Evolutionary conservation across 1,140 invertebrate genomes (phyloP).

Genomic region (Polypedilum vanderplanki): DNA sequence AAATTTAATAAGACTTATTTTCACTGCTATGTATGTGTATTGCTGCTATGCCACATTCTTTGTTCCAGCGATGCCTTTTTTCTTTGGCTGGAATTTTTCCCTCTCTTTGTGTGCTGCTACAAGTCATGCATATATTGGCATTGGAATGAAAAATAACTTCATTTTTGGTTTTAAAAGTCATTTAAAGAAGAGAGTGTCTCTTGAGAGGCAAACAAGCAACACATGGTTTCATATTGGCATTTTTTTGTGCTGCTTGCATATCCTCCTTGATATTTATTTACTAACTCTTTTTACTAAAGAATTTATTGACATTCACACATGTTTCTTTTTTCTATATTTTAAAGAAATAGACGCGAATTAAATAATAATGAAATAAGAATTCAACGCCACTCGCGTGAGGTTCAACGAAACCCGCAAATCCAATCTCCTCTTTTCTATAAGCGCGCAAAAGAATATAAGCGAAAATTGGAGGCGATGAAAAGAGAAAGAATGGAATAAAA

Average conservation of each 20-base stretch:
- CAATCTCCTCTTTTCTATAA: neutral
- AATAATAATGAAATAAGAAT: conserved; percentile 8
- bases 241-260: too few relatives aligned
- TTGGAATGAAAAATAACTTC: conserved; percentile 7
- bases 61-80: neutral
- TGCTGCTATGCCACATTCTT: conserved; percentile 3
- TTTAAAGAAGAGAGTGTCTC: too few relatives aligned
- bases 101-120: neutral
- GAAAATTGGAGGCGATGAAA: neutral
- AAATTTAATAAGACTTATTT: conserved; percentile 14
- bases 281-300: too few relatives aligned
- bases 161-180: neutral
- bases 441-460: neutral
- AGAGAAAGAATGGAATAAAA: neutral
- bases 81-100: neutral
- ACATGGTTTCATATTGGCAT: too few relatives aligned
- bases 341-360: neutral
- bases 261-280: too few relatives aligned
- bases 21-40: neutral
- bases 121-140: conserved; percentile 4
- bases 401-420: conserved; percentile 1
- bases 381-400: neutral
- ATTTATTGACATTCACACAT: too few relatives aligned
- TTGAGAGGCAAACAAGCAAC: too few relatives aligned
- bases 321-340: neutral